Percentiles rank a stretch among this genome's conserved stretches.
These are phyloP conservation scores for Drosophila auraria DNA, from an alignment of 1,140 invertebrate genomes.

Conservation along the genomic window DNA sequence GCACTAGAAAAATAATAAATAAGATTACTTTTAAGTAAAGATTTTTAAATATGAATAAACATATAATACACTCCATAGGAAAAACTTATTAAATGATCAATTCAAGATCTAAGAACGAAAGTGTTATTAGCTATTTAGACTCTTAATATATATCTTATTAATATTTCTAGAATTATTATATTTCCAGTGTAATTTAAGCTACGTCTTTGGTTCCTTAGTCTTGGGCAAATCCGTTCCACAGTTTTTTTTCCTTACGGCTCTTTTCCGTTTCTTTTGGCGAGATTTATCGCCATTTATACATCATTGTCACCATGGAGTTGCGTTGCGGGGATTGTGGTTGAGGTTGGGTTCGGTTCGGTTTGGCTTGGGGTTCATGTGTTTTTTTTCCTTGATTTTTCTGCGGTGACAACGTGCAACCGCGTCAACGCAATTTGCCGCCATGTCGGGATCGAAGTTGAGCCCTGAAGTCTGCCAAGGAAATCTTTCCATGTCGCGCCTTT, in stretches of 20 bases:
- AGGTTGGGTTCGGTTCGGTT: neutral
- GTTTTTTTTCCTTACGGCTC: conserved; percentile 34
- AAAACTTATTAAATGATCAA: too few species aligned
- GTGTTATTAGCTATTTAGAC: too few species aligned
- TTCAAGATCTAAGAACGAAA: neutral
- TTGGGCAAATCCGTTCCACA: conserved; percentile 61
- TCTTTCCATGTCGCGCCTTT: conserved; percentile 60
- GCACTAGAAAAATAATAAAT: conserved; percentile 20
- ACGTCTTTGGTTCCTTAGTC: conserved; percentile 39
- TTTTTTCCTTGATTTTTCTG: conserved; percentile 55
- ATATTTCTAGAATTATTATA: neutral
- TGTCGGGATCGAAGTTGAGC: conserved; percentile 58
- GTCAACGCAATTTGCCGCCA: conserved; percentile 80
- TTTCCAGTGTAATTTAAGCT: conserved; percentile 5
- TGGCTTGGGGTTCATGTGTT: conserved; percentile 6
- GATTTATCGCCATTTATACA: conserved; percentile 82
- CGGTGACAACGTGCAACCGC: conserved; percentile 75
- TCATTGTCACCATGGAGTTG: conserved; percentile 73
- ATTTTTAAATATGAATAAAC: too few species aligned
- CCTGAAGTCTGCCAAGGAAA: conserved; percentile 18
- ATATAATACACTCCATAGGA: too few species aligned
- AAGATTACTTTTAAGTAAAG: neutral
- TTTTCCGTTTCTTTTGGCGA: conserved; percentile 47
- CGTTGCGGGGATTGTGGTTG: conserved; percentile 6
- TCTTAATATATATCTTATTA: too few species aligned